phyloP scores from a whole-genome alignment of 1,140 invertebrate species.

The Platyura marginata region DNA sequence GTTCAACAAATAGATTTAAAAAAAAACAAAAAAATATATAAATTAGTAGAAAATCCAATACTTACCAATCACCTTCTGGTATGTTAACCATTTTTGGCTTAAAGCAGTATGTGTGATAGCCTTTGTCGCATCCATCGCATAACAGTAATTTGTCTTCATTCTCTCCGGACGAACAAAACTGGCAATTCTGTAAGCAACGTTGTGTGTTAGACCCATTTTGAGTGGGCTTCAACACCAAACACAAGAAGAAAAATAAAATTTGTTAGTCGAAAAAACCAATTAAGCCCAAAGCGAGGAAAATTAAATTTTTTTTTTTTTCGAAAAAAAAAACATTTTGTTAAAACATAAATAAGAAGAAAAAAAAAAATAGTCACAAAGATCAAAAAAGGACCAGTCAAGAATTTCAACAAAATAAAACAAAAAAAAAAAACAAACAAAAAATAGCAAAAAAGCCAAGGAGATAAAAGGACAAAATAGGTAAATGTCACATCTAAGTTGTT shows the following conservation, averaged over 20 bases:
- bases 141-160: slow-evolving; percentile 88
- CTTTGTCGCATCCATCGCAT: slow-evolving; percentile 94
- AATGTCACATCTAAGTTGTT: too few species aligned
- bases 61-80: slow-evolving; percentile 92
- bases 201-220: slow-evolving; percentile 16
- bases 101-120: slow-evolving; percentile 97
- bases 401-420: too few species aligned
- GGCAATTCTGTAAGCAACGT: slow-evolving; percentile 68
- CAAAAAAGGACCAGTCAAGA: too few species aligned
- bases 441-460: too few species aligned
- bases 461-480: too few species aligned
- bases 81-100: slow-evolving; percentile 91
- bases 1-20: too few species aligned
- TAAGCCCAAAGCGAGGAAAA: neutral
- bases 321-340: neutral
- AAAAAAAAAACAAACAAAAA: neutral
- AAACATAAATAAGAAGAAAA: neutral
- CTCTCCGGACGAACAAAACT: slow-evolving; percentile 89
- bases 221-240: slow-evolving; percentile 6
- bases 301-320: neutral
- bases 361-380: neutral
- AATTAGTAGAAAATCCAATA: slow-evolving; percentile 5
- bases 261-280: slow-evolving; percentile 3
- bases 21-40: too few species aligned
- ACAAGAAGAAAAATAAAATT: slow-evolving; percentile 1